Percentiles rank a stretch among this genome's conserved stretches.
Conservation (phyloP, 1,140 invertebrate species). For the Paracyclopina nana region DNA sequence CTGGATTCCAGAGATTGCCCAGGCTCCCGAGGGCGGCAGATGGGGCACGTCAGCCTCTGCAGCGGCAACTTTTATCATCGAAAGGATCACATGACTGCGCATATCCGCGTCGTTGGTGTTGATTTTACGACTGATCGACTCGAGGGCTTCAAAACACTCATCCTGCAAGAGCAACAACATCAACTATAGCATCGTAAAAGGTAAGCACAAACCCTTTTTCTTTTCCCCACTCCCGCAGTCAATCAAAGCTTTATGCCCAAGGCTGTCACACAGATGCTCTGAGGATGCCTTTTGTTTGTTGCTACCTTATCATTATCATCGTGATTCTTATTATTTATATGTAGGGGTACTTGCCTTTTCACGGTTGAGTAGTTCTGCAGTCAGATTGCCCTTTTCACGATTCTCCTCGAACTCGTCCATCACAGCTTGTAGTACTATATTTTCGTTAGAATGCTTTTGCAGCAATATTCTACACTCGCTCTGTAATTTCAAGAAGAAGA, state of each 20-base stretch:
- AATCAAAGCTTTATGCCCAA: too few relatives aligned
- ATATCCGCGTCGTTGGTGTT: slow-evolving; percentile 61
- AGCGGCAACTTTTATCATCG: slow-evolving; percentile 77
- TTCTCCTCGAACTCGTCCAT: slow-evolving; percentile 38
- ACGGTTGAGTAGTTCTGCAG: slow-evolving; percentile 35
- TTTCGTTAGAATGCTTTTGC: slow-evolving; percentile 61
- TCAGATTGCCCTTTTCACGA: slow-evolving; percentile 30
- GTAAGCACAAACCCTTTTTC: slow-evolving; percentile 18
- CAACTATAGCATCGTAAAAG: slow-evolving; percentile 16
- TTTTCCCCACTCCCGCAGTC: too few relatives aligned
- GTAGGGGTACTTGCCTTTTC: slow-evolving; percentile 39
- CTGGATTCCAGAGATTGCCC: too few relatives aligned
- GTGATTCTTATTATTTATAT: too few relatives aligned
- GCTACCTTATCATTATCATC: too few relatives aligned
- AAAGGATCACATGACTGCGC: slow-evolving; percentile 58
- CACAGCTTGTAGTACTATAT: slow-evolving; percentile 60
- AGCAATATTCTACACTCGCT: slow-evolving; percentile 58
- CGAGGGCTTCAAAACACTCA: slow-evolving; percentile 53
- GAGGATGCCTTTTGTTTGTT: slow-evolving; percentile 4
- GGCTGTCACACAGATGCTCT: slow-evolving; percentile 5
- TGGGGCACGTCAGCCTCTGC: slow-evolving; percentile 48
- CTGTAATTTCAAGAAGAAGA: too few relatives aligned
- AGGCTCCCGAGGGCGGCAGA: too few relatives aligned
- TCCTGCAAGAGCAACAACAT: slow-evolving; percentile 37
- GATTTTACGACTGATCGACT: slow-evolving; percentile 56